A percentile compares a stretch with the other conserved stretches of the same genome.
phyloP scores from a whole-genome alignment of 2,797 vertebrate genomes.

The Apogon hyalosoma region DNA sequence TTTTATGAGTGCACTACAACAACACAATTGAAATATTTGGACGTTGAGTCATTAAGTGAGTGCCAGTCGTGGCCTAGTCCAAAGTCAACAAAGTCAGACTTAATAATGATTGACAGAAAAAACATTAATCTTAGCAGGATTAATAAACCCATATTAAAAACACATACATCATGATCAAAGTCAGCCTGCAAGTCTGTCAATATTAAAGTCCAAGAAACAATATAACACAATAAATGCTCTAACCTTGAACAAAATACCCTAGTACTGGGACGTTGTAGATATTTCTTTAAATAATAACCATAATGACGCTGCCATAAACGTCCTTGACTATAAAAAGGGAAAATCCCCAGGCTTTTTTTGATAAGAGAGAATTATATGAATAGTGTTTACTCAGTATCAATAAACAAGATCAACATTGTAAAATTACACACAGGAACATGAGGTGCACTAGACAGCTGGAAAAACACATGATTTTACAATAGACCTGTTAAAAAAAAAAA shows the following conservation, averaged over 20 bases:
- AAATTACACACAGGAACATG: neutral
- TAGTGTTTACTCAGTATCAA: conserved; percentile 3
- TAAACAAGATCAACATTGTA: neutral
- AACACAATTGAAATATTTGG: conserved; percentile 1
- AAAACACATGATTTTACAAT: neutral
- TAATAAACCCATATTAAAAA: neutral
- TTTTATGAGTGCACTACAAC: neutral
- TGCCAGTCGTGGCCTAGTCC: neutral
- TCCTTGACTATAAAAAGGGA: neutral
- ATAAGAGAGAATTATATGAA: conserved; percentile 8
- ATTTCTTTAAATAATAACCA: neutral
- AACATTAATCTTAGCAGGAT: neutral
- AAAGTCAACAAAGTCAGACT: conserved; percentile 25
- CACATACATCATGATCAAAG: neutral
- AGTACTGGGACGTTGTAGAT: neutral
- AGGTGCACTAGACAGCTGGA: neutral
- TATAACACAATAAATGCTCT: neutral
- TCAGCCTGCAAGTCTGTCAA: neutral
- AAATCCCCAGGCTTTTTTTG: neutral
- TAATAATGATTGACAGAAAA: conserved; percentile 1
- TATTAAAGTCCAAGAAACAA: neutral
- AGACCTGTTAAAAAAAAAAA: neutral
- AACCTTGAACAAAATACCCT: neutral
- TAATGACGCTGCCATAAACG: neutral
- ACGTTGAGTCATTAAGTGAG: neutral